phyloP scores from a whole-genome alignment of 2,888 invertebrate species.

The Lasioglossum calceatum region DNA sequence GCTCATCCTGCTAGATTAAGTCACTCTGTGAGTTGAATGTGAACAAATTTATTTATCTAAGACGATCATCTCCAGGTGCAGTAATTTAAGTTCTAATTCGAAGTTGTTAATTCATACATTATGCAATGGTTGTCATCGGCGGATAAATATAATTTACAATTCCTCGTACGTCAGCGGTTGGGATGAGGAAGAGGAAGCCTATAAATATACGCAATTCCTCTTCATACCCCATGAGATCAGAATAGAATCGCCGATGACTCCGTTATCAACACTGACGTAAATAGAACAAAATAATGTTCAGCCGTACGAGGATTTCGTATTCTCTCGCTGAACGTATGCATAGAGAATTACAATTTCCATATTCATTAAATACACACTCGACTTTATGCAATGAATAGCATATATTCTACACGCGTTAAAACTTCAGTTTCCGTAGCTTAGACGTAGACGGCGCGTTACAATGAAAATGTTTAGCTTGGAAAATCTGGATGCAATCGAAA shows the following conservation, averaged over 20 bases:
- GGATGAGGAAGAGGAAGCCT: background rate
- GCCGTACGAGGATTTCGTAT: background rate
- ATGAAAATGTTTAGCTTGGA: background rate
- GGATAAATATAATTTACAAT: background rate
- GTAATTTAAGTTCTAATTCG: background rate
- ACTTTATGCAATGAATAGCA: background rate
- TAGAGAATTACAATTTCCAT: background rate
- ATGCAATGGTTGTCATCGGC: background rate
- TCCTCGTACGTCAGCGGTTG: background rate
- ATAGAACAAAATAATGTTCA: constrained; percentile 3
- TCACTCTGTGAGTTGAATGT: too few species aligned
- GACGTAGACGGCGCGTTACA: background rate
- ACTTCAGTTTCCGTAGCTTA: background rate
- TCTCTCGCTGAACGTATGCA: background rate
- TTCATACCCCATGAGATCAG: background rate
- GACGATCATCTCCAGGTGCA: too few species aligned
- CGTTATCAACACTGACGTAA: constrained; percentile 8
- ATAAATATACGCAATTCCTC: background rate
- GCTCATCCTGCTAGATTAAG: too few species aligned
- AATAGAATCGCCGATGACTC: background rate
- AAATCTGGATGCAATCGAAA: background rate
- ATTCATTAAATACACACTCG: background rate
- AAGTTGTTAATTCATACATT: background rate
- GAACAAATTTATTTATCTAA: too few species aligned
- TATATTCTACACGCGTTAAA: background rate